Evolutionary conservation across 1,140 invertebrate species (phyloP).

Genomic region (Diorhabda carinulata): DNA sequence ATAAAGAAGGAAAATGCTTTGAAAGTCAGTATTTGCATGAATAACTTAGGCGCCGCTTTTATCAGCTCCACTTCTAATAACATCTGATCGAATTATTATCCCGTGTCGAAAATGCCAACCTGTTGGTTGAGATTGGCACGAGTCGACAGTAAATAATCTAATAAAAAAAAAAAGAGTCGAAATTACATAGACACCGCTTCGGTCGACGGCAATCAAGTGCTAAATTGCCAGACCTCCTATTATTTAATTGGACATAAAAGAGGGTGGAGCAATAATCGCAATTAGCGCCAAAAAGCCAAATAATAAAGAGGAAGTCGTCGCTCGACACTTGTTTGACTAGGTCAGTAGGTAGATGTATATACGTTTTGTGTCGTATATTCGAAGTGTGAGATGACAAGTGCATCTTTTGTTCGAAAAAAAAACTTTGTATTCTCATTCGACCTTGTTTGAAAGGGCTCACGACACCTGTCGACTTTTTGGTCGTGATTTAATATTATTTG

Average conservation of each 20-base stretch:
- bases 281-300: not conserved
- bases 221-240: not conserved
- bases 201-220: not conserved
- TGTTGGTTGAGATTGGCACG: not conserved
- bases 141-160: not conserved
- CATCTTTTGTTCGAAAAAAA: not conserved
- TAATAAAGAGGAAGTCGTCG: not conserved
- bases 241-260: conserved; percentile 3
- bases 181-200: conserved; percentile 1
- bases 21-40: no score
- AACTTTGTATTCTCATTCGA: not conserved
- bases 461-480: not conserved
- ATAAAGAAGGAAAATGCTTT: no score
- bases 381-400: not conserved
- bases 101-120: not conserved
- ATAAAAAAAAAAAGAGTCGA: not conserved
- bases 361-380: not conserved
- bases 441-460: not conserved
- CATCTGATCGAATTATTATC: not conserved
- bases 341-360: not conserved
- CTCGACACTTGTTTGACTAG: not conserved
- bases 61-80: no score
- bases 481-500: not conserved
- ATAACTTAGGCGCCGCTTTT: no score
- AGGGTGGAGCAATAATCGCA: not conserved